Base-by-base conservation (phyloP, 1,140 invertebrate genomes). In the Ceratosolen fusciceps region DNA sequence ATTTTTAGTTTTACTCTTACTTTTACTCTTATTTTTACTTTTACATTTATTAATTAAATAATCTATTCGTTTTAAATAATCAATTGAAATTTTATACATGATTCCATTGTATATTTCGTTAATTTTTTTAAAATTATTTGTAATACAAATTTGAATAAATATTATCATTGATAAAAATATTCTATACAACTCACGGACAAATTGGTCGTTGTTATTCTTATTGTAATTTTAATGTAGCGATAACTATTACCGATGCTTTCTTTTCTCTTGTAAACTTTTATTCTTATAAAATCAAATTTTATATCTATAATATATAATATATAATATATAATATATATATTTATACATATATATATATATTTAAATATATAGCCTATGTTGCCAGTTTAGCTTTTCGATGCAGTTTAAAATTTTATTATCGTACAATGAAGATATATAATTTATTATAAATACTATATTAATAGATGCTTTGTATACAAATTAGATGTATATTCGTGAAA, bases 61-160 rank as follows among this genome's bases (percentile, higher is more conserved):
- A n/a, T n/a, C n/a, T n/a, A n/a, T n/a, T n/a, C n/a, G n/a, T 65
- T 65, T 75, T 65, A 58, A 58, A 58, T 74, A 21, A 47, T 60
- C 5, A 24, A 62, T 16, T 29, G 62, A 47, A 39, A 47, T 70
- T 47, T 47, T 47, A 9, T 37, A 31, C 10, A 47, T 49, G n/a
- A 58, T 29, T 65, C 19, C 8, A 31, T 72, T 72, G 24, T 70
- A 70, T 19, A 26, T 67, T 52, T 29, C 34, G 37, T 49, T 49
- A 49, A 68, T 58, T 56, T 24, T 60, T 34, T n/a, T 26, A 74
- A 2, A n/a, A 34, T 37, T 9, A 65, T 65, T 37, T 65, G 67
- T 70, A 70, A 49, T 47, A 29, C 26, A 47, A 26, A 70, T 26
- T 47, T 43, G 26, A 70, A 70, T 47, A 49, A 47, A 70, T 47